Evolutionary conservation across 2,113 vertebrate species (phyloP), one percentile per base, ranked within the genome.

Genomic region (Cairina moschata): DNA sequence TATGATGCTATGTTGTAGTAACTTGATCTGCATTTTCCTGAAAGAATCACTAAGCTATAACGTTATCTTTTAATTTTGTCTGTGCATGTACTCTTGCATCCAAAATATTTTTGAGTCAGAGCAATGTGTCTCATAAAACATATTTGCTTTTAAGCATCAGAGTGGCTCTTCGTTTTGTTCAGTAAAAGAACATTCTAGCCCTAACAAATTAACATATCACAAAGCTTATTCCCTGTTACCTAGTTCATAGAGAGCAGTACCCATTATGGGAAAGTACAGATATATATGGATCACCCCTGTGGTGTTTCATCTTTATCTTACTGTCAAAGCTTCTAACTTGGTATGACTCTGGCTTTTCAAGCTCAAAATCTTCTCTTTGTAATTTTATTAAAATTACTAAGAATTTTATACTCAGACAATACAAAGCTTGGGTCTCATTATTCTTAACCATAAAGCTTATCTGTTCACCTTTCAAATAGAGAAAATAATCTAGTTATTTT

Each of bases 191-290:
- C 65, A 78, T 91, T 81, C 22, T 86, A 86, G 56, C 73, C 69
- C 60, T 93, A 89, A 78, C 81, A 95, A 93, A 97, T 97, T 96
- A 96, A 72, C 94, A 84, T 93, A 90, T 79, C 73, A 92, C 54
- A 95, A 95, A 93, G 54, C 74, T 91, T 95, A 82, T 94, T 92
- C 77, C 42, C 69, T 23, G 52, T 90, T 96, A 92, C 67, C 63
- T 93, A 5, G 11, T 71, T 93, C 80, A 68, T 93, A 73, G 92
- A 72, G 93, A 95, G 91, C 75, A 60, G 48, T 75, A 65, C 34
- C 74, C 69, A 34, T 95, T 95, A 78, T 60, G 56, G 58, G 26
- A 91, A 93, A 88, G 48, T 90, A 82, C 60, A 76, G 74, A 26
- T 32, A 21, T 91, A 75, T 75, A 69, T 91, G 88, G 29, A 91